Conservation (phyloP, 2,797 vertebrate species). For the Bucorvus abyssinicus region DNA sequence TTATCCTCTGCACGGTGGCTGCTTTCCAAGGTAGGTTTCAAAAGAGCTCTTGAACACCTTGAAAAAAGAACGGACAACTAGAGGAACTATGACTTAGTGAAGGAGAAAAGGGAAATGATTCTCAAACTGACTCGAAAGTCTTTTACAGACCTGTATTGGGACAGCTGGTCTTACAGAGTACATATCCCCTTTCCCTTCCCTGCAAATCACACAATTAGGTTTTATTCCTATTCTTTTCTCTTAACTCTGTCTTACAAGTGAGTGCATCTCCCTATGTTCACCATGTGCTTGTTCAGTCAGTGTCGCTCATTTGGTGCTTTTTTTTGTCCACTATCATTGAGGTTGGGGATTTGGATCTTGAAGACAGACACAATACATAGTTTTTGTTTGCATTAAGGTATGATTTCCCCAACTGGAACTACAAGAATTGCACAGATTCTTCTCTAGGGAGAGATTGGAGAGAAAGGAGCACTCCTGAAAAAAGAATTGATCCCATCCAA, state of each 20-base stretch:
- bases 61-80: neutral
- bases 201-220: fast-evolving
- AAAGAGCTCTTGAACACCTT: neutral
- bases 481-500: neutral
- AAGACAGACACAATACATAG: neutral
- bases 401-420: neutral
- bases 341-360: neutral
- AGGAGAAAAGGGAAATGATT: neutral
- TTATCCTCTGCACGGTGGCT: neutral
- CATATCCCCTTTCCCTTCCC: neutral
- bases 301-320: neutral
- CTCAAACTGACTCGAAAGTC: neutral
- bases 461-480: neutral
- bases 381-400: neutral
- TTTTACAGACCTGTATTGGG: neutral
- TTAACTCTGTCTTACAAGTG: neutral
- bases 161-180: neutral
- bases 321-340: neutral
- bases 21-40: constrained; percentile 17
- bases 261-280: neutral
- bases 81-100: neutral
- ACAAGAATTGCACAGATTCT: neutral
- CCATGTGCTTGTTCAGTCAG: neutral
- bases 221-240: neutral
- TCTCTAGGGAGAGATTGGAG: neutral